A percentile compares a stretch with the other conserved stretches of the same genome.
Conservation (phyloP, 1,140 invertebrate genomes). For the Drosophila setifemur region DNA sequence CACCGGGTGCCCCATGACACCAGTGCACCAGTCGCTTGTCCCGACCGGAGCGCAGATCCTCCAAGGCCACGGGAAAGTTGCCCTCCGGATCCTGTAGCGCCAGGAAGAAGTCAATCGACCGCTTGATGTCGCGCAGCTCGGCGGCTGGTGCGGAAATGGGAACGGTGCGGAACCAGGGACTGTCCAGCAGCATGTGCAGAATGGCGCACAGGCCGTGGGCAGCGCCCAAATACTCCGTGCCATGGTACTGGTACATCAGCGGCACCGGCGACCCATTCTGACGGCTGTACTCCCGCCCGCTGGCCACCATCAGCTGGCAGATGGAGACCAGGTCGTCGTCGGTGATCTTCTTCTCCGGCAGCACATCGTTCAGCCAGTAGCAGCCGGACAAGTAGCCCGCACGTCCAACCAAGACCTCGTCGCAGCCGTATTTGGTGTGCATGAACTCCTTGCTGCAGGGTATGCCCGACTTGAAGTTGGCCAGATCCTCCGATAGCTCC, state of each 20-base stretch:
- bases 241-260: slow-evolving; percentile 93
- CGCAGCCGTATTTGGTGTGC: slow-evolving; percentile 87
- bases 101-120: slow-evolving; percentile 84
- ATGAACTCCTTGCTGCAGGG: slow-evolving; percentile 83
- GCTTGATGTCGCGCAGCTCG: slow-evolving; percentile 84
- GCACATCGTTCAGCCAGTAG: slow-evolving; percentile 87
- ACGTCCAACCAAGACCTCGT: slow-evolving; percentile 92
- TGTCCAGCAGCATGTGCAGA: slow-evolving; percentile 84
- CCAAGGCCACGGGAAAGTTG: slow-evolving; percentile 91
- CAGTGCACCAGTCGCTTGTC: slow-evolving; percentile 90
- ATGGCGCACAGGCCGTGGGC: slow-evolving; percentile 90
- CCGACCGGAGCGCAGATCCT: slow-evolving; percentile 85
- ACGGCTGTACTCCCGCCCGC: slow-evolving; percentile 87
- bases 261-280: slow-evolving; percentile 85
- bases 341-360: slow-evolving; percentile 84
- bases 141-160: slow-evolving; percentile 83
- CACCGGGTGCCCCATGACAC: slow-evolving; percentile 94
- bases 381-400: slow-evolving; percentile 91
- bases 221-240: slow-evolving; percentile 92
- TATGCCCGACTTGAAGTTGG: slow-evolving; percentile 81
- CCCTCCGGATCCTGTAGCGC: slow-evolving; percentile 87
- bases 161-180: slow-evolving; percentile 78
- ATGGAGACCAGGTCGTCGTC: slow-evolving; percentile 85
- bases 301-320: slow-evolving; percentile 87
- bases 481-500: slow-evolving; percentile 83